Conservation (phyloP, 23 tunicate genomes). For the Pegea sp. region DNA sequence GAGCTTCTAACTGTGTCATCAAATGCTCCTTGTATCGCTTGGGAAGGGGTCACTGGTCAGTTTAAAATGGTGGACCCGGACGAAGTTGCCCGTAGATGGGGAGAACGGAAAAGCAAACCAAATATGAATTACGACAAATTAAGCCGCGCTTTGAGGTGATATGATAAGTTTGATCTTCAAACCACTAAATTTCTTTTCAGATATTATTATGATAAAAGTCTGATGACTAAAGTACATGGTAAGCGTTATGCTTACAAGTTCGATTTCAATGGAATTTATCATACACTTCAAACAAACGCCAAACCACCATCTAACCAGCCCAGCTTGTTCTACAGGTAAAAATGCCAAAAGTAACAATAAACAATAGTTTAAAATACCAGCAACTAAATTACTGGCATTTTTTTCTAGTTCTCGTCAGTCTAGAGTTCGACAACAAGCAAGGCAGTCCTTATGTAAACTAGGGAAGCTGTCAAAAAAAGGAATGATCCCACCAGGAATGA, state of each 20-base stretch:
- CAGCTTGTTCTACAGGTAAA: conserved; percentile 74
- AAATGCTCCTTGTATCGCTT: conserved; percentile 92
- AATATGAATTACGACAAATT: conserved; percentile 97
- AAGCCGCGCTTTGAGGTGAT: conserved; percentile 68
- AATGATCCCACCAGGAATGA: conserved; percentile 95
- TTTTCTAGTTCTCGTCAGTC: conserved; percentile 77
- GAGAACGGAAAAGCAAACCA: conserved; percentile 96
- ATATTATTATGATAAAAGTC: conserved; percentile 94
- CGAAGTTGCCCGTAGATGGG: conserved; percentile 98
- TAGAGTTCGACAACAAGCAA: conserved; percentile 88
- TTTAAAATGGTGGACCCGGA: conserved; percentile 98
- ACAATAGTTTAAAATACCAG: background rate
- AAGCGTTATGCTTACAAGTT: conserved; percentile 98
- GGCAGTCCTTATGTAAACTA: conserved; percentile 58
- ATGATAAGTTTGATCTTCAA: background rate
- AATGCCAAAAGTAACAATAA: background rate
- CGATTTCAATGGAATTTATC: conserved; percentile 91
- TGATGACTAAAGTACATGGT: conserved; percentile 99
- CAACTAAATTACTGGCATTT: background rate
- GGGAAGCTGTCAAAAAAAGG: conserved; percentile 78
- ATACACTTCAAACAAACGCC: conserved; percentile 75
- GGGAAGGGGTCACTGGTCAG: conserved; percentile 99
- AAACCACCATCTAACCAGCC: conserved; percentile 94
- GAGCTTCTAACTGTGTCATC: conserved; percentile 75
- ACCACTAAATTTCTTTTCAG: conserved; percentile 13